phyloP scores from a whole-genome alignment of 30 jellyfish, hydroid and myxozoan species.

The Turritopsis rubra region DNA sequence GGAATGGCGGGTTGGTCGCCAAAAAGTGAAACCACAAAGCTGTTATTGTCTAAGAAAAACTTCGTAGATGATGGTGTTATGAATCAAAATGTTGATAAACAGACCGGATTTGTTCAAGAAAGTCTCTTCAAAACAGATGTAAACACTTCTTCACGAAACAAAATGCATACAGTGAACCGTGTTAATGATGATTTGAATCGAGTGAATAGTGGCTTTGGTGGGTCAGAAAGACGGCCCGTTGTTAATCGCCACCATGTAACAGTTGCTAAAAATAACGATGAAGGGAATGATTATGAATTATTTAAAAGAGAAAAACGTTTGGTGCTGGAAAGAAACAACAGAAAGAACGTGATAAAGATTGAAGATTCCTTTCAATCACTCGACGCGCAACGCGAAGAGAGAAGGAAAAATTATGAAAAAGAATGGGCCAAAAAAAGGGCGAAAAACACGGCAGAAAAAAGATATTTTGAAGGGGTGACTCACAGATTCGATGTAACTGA shows the following conservation, averaged over 20 bases:
- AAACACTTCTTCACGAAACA: background rate
- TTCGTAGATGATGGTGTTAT: background rate
- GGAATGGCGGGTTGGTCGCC: conserved; percentile 2
- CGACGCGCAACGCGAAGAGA: background rate
- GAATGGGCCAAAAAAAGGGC: background rate
- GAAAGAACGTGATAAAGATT: background rate
- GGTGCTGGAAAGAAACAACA: background rate
- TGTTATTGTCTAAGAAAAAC: background rate
- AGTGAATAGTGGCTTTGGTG: background rate
- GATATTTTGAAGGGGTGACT: background rate
- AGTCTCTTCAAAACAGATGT: background rate
- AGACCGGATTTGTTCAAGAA: too few relatives aligned
- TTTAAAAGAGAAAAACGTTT: background rate
- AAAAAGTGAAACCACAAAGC: background rate
- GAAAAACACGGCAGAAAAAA: background rate
- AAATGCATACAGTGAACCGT: background rate
- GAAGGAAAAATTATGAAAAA: background rate
- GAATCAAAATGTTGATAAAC: background rate
- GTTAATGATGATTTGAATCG: background rate
- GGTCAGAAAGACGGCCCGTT: background rate
- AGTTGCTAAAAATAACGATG: background rate
- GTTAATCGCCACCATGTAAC: background rate
- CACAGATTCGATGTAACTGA: background rate
- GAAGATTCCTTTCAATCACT: background rate
- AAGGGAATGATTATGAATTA: background rate